phyloP scores from a whole-genome alignment of 2,888 invertebrate species.

The Eurytoma adleriae region DNA sequence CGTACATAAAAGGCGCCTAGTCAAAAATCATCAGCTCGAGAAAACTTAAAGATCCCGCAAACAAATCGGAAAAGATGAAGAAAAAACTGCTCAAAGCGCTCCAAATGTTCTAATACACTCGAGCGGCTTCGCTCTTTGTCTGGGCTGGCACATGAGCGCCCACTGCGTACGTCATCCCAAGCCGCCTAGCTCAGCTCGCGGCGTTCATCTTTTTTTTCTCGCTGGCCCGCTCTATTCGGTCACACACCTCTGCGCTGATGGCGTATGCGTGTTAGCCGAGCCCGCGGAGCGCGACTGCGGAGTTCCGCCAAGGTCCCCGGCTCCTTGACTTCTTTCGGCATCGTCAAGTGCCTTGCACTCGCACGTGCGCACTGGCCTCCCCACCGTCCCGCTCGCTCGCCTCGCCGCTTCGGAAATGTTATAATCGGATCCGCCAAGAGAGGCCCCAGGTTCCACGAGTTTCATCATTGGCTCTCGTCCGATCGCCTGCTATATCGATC shows the following conservation, averaged over 20 bases:
- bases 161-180: neutral
- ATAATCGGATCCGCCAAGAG: slow-evolving; percentile 10
- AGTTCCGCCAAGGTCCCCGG: slow-evolving; percentile 43
- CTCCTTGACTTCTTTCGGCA: slow-evolving; percentile 50
- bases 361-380: slow-evolving; percentile 24
- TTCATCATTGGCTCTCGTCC: slow-evolving; percentile 11
- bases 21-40: no score
- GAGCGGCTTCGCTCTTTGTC: slow-evolving; percentile 21
- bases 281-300: slow-evolving; percentile 7
- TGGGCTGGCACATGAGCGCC: neutral
- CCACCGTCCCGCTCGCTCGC: neutral
- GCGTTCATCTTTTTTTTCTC: slow-evolving; percentile 17
- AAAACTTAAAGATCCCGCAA: neutral
- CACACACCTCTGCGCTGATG: slow-evolving; percentile 47
- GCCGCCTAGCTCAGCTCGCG: neutral
- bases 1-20: no score
- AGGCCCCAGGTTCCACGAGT: slow-evolving; percentile 13
- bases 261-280: neutral
- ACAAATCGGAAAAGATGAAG: neutral
- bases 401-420: slow-evolving; percentile 1
- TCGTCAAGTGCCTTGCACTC: slow-evolving; percentile 53
- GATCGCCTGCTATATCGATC: slow-evolving; percentile 7
- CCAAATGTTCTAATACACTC: neutral
- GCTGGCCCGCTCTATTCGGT: slow-evolving; percentile 38
- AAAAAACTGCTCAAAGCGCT: no score